Evolutionary conservation across 2,888 invertebrate species (phyloP), one percentile per base, ranked within the genome.

Genomic region (Morpho achilles): DNA sequence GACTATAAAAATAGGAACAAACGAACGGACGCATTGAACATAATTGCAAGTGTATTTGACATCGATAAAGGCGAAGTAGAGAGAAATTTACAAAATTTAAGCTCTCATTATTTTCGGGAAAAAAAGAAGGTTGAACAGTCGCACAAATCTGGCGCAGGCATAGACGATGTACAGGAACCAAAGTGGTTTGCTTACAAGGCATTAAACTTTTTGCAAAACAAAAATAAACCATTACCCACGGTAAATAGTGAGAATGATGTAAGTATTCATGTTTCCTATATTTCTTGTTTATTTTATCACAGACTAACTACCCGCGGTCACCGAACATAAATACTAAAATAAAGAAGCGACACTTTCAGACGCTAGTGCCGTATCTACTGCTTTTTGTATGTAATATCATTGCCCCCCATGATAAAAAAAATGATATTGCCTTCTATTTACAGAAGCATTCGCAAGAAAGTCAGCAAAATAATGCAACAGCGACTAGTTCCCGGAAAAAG

Each of bases 1-100:
- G 66, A 68, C 62, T 68, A 64, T 58, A 65, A 66, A 61, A 68
- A 66, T 67, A 63, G 61, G 59, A 66, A 63, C 64, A 66, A 67
- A 66, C 65, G 65, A 66, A 68, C 66, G 64, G 60, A 66, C 60
- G 66, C 63, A 61, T 50, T 64, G 56, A 66, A 62, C 59, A 59
- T 61, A 62, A 68, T 65, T 61, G 68, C 67, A 62, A 63, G 66
- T 66, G 60, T 67, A 56, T 67, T 68, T 61, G 58, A 67, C 52
- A 66, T 66, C 63, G 64, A 60, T 65, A 59, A 64, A 63, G 63
- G 61, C 64, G 67, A 68, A 67, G 60, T 67, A 61, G 63, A 64
- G 61, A 67, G 62, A 66, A 47, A 47, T 8, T 23, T 47, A 23
- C 23, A 47, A 9, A 47, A 47, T 22, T 22, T 47, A 47, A 8